A percentile compares a stretch with the other conserved stretches of the same genome.
phyloP scores from a whole-genome alignment of 2,113 vertebrate species.

The Eulemur rufifrons region DNA sequence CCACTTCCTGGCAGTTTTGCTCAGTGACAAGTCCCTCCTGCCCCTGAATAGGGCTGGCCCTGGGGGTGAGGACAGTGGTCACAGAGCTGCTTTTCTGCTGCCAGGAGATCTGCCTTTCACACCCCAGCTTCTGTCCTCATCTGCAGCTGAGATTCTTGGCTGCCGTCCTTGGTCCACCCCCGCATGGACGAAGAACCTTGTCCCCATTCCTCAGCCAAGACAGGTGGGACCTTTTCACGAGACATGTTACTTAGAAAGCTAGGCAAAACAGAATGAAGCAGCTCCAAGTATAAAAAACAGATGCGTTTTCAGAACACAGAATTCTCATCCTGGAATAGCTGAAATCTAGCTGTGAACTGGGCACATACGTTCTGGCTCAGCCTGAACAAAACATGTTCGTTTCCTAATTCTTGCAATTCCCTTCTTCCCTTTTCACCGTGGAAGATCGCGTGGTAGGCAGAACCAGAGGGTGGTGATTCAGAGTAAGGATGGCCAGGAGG shows the following conservation, averaged over 20 bases:
- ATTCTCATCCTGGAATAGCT: background rate
- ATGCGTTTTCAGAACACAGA: background rate
- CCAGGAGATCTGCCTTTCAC: accelerated
- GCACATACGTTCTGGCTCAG: background rate
- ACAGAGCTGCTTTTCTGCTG: background rate
- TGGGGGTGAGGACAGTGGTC: background rate
- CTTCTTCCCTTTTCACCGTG: background rate
- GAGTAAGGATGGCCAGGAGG: background rate
- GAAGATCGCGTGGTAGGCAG: background rate
- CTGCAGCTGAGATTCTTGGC: background rate
- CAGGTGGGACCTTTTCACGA: slow-evolving; percentile 44
- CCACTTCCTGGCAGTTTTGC: background rate
- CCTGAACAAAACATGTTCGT: background rate
- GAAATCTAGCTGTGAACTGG: background rate
- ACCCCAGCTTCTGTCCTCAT: background rate
- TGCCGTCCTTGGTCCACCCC: background rate
- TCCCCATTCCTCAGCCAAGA: background rate
- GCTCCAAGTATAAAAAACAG: background rate
- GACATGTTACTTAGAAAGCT: background rate
- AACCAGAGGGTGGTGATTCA: background rate
- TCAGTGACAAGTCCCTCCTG: background rate
- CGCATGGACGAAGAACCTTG: accelerated
- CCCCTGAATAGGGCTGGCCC: background rate
- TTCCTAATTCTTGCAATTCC: background rate
- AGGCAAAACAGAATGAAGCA: background rate